Percentiles rank a stretch among this genome's conserved stretches.
Conservation (phyloP, 2,888 invertebrate species). For the Hydroisotoma schaefferi region DNA sequence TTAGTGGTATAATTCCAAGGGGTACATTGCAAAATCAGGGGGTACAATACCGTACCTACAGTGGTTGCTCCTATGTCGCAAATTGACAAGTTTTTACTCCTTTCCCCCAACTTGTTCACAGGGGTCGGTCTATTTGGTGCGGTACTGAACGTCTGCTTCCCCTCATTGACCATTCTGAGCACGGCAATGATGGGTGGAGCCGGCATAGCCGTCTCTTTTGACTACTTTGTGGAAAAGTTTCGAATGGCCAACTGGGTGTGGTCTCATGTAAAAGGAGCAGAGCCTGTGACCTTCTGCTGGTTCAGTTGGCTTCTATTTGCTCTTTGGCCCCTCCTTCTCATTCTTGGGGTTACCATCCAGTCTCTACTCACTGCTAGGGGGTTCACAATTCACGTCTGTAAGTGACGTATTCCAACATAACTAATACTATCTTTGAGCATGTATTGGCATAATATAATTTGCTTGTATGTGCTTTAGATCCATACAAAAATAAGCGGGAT, state of each 20-base stretch:
- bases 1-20: no score
- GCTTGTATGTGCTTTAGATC: background rate
- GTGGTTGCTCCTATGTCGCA: no score
- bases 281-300: slow-evolving; percentile 44
- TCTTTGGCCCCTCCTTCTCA: slow-evolving; percentile 67
- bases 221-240: slow-evolving; percentile 71
- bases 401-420: slow-evolving; percentile 46
- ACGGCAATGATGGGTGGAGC: slow-evolving; percentile 74
- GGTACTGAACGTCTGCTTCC: slow-evolving; percentile 46
- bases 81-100: no score
- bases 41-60: no score
- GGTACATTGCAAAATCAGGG: no score
- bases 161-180: slow-evolving; percentile 64
- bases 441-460: background rate
- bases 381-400: slow-evolving; percentile 63
- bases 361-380: slow-evolving; percentile 66
- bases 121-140: slow-evolving; percentile 45
- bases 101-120: slow-evolving; percentile 11
- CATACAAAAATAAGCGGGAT: slow-evolving; percentile 49
- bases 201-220: slow-evolving; percentile 65
- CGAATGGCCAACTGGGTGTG: slow-evolving; percentile 66
- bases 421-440: background rate
- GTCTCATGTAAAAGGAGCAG: slow-evolving; percentile 60
- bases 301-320: slow-evolving; percentile 68
- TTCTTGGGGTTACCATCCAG: slow-evolving; percentile 67